Conservation (phyloP, 2,797 vertebrate genomes). For the Diceros bicornis region DNA sequence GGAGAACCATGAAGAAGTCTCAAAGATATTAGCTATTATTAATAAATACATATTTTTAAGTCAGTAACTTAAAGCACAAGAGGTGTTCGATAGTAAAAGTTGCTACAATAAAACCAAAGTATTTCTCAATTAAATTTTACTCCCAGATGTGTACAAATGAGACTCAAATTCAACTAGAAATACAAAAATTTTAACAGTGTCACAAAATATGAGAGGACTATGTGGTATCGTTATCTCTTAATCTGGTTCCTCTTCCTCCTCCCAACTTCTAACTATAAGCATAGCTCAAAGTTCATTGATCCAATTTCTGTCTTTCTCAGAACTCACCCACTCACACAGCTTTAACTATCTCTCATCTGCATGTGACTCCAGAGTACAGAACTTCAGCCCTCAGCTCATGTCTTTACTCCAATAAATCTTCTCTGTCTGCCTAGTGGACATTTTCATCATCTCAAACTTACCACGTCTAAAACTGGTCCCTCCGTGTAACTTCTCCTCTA, state of each 20-base stretch:
- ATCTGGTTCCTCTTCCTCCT: background rate
- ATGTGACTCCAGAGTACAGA: background rate
- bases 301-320: background rate
- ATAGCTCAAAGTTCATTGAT: background rate
- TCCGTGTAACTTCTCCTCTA: background rate
- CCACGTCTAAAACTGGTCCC: background rate
- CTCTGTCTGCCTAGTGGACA: background rate
- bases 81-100: background rate
- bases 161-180: constrained; percentile 61
- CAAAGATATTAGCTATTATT: constrained; percentile 7
- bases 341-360: background rate
- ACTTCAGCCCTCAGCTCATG: background rate
- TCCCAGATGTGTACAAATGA: background rate
- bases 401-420: background rate
- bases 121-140: background rate
- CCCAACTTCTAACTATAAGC: background rate
- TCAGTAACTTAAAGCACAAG: background rate
- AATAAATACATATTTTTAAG: constrained; percentile 19
- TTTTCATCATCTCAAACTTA: constrained; percentile 24
- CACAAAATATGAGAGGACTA: background rate
- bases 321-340: background rate
- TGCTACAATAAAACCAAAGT: constrained; percentile 30
- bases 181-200: background rate
- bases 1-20: background rate
- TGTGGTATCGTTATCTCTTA: background rate